These are phyloP conservation scores for Colletes latitarsis DNA, from an alignment of 1,140 invertebrate species.

Conservation along the genomic window DNA sequence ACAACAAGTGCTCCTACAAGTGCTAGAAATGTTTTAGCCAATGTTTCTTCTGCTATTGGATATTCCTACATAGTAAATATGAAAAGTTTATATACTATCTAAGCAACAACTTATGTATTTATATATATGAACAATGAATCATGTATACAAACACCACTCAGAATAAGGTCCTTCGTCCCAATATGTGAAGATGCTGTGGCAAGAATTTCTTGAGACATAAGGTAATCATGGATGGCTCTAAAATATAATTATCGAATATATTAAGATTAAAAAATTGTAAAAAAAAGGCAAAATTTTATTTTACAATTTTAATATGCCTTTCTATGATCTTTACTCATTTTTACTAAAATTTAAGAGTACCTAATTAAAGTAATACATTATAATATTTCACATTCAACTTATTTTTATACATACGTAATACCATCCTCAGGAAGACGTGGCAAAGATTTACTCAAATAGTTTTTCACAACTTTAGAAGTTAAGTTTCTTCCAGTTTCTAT, in stretches of 20 bases:
- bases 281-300: background rate
- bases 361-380: background rate
- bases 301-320: no score
- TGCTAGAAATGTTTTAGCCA: constrained; percentile 91
- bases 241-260: constrained; percentile 36
- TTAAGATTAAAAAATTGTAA: background rate
- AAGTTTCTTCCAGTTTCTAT: constrained; percentile 85
- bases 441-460: constrained; percentile 84
- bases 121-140: constrained; percentile 26
- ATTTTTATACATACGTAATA: constrained; percentile 79
- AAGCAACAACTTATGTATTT: background rate
- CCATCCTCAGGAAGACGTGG: constrained; percentile 88
- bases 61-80: constrained; percentile 85
- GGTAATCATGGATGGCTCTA: constrained; percentile 84
- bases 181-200: constrained; percentile 87
- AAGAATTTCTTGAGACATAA: constrained; percentile 86
- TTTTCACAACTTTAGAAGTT: constrained; percentile 82
- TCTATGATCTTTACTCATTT: no score
- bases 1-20: constrained; percentile 88
- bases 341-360: background rate
- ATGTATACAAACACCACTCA: constrained; percentile 84
- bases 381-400: background rate
- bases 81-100: constrained; percentile 39
- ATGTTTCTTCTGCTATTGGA: constrained; percentile 85
- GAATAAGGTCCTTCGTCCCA: constrained; percentile 91